phyloP scores from a whole-genome alignment of 2,797 vertebrate species.

The Heterohyrax brucei region DNA sequence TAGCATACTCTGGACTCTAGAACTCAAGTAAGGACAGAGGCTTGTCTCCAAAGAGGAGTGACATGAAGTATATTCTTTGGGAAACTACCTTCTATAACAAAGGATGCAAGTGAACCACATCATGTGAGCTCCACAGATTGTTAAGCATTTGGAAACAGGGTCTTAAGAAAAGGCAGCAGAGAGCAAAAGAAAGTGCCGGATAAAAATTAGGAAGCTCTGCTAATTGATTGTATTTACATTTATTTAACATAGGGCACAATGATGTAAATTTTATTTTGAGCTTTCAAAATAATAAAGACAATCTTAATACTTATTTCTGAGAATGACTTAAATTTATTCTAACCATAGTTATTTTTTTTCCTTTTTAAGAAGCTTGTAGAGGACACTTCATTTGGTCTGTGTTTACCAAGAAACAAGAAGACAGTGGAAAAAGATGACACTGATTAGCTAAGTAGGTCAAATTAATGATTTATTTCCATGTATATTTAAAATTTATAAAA shows the following conservation, averaged over 20 bases:
- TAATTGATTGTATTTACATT: background rate
- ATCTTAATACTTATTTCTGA: slow-evolving; percentile 42
- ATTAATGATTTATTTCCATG: slow-evolving; percentile 39
- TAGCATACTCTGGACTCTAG: background rate
- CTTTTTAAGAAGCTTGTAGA: background rate
- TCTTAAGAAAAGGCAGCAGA: background rate
- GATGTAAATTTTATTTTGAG: background rate
- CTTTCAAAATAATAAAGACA: background rate
- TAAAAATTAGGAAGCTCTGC: background rate
- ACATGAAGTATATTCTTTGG: background rate
- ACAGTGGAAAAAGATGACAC: slow-evolving; percentile 3
- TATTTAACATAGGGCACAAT: background rate
- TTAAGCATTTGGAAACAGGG: background rate
- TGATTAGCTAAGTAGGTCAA: slow-evolving; percentile 48
- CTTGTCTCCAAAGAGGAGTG: background rate
- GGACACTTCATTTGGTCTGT: background rate
- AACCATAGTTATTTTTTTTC: background rate
- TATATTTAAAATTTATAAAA: background rate
- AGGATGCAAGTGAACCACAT: background rate
- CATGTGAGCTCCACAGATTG: background rate
- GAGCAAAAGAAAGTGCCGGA: background rate
- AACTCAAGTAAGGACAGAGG: background rate
- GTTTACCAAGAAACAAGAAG: slow-evolving; percentile 58
- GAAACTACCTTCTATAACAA: background rate
- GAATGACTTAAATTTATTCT: background rate